Conservation (phyloP, 1,140 invertebrate genomes). For the Pentalonia nigronervosa region DNA sequence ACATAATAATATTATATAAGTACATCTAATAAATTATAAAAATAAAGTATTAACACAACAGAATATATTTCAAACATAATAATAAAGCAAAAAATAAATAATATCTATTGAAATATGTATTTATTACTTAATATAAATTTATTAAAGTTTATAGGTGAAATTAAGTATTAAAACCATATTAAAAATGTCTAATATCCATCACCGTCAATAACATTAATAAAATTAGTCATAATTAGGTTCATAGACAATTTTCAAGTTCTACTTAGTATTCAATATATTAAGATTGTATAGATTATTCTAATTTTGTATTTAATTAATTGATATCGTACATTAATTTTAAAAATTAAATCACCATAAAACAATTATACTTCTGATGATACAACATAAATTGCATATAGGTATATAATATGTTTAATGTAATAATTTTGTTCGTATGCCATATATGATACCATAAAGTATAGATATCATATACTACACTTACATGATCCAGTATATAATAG, state of each 20-base stretch:
- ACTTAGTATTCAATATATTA: neutral
- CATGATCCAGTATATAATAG: neutral
- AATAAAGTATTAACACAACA: neutral
- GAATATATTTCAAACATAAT: neutral
- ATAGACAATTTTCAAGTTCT: neutral
- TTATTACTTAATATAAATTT: neutral
- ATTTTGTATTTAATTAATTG: constrained; percentile 6
- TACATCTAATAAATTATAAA: neutral
- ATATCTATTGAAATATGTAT: neutral
- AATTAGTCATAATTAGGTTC: neutral
- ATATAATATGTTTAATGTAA: neutral
- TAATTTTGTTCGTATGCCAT: neutral
- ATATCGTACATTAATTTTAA: neutral
- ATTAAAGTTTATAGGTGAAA: neutral
- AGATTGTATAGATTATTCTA: neutral
- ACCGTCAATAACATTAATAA: neutral
- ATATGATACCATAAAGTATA: neutral
- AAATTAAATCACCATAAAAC: neutral
- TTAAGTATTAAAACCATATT: neutral
- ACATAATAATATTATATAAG: neutral
- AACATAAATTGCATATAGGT: neutral
- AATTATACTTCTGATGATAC: neutral
- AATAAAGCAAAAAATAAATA: neutral
- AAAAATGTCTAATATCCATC: neutral
- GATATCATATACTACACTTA: neutral